Conservation (phyloP, 2,797 vertebrate species). For the Parauchenoglanis punctatus region DNA sequence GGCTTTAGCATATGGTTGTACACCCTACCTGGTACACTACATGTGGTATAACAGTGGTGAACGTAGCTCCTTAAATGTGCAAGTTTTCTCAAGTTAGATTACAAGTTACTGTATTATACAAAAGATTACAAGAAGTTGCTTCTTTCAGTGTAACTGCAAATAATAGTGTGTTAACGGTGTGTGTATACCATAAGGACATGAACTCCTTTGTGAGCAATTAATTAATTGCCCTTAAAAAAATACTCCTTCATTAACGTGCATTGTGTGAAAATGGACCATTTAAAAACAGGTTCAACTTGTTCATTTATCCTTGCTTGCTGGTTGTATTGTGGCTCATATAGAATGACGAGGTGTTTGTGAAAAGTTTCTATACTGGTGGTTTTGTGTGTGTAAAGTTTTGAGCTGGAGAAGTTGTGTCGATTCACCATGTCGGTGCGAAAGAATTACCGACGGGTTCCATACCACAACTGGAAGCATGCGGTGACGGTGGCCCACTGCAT, state of each 20-base stretch:
- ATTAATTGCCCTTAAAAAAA: not conserved
- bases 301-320: not conserved
- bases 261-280: not conserved
- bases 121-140: not conserved
- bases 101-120: no score
- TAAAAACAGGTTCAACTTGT: not conserved
- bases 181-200: not conserved
- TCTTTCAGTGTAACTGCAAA: not conserved
- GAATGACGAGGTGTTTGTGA: not conserved
- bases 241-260: not conserved
- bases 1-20: not conserved
- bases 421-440: slow-evolving; percentile 99
- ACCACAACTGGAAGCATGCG: slow-evolving; percentile 99
- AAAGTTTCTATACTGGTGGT: not conserved
- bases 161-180: not conserved
- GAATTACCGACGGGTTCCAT: slow-evolving; percentile 96
- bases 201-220: not conserved
- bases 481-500: slow-evolving; percentile 97
- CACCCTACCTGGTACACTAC: not conserved
- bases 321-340: not conserved
- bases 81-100: no score
- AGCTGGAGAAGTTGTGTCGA: slow-evolving; percentile 94
- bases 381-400: slow-evolving; percentile 79
- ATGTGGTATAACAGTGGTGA: no score
- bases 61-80: no score